phyloP scores from a whole-genome alignment of 2,113 vertebrate genomes.

The Probosciger aterrimus region DNA sequence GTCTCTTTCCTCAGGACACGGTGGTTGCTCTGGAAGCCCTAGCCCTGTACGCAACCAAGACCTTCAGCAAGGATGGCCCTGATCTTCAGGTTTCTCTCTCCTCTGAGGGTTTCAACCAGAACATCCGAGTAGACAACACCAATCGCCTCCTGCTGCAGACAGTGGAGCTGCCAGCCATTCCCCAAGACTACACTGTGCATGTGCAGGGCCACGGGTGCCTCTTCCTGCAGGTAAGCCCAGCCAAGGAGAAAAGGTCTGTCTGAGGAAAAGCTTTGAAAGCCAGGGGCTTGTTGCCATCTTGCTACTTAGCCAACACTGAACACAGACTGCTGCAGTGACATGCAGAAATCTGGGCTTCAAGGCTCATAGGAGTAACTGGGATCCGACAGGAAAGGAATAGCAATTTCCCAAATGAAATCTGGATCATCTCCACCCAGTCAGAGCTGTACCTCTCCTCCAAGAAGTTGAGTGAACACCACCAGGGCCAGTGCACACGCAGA shows the following conservation, averaged over 20 bases:
- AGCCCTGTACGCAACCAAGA: slow-evolving; percentile 62
- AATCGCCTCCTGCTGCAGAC: slow-evolving; percentile 85
- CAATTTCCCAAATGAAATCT: neutral
- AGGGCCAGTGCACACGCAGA: neutral
- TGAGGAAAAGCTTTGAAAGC: neutral
- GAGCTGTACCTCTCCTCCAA: neutral
- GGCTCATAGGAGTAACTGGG: neutral
- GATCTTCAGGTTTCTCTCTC: slow-evolving; percentile 37
- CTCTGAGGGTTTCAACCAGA: slow-evolving; percentile 47
- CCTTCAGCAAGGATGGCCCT: slow-evolving; percentile 48
- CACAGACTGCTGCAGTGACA: neutral
- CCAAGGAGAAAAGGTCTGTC: neutral
- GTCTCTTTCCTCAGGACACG: slow-evolving; percentile 57
- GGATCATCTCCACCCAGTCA: neutral
- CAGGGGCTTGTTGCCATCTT: neutral
- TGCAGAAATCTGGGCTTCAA: neutral
- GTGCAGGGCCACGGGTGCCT: slow-evolving; percentile 41
- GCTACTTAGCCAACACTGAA: neutral
- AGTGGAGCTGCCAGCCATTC: slow-evolving; percentile 48
- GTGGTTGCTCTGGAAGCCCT: slow-evolving; percentile 73
- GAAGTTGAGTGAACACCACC: neutral
- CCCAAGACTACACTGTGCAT: slow-evolving; percentile 47
- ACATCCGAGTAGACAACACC: slow-evolving; percentile 68
- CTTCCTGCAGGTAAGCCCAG: slow-evolving; percentile 40
- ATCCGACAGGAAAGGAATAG: neutral